These are phyloP conservation scores for Pangasianodon gigas DNA, from an alignment of 2,113 vertebrate genomes.

Conservation along the genomic window DNA sequence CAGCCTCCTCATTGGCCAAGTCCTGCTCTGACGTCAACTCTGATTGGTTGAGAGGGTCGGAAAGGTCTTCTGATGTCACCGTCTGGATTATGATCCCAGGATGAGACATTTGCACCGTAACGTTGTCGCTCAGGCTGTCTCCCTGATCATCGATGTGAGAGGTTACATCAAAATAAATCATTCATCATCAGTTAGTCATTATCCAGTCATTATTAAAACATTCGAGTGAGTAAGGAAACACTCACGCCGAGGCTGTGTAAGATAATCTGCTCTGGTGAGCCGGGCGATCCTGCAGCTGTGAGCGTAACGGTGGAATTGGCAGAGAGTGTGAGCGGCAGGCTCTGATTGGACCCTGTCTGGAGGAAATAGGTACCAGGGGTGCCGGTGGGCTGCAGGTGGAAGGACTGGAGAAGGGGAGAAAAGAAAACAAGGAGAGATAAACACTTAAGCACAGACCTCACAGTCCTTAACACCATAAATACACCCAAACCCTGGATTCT, in stretches of 20 bases:
- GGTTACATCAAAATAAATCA: not conserved
- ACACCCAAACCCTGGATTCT: not conserved
- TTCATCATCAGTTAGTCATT: not conserved
- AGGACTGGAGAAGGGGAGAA: constrained; percentile 78
- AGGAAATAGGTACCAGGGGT: constrained; percentile 95
- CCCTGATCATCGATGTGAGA: constrained; percentile 71
- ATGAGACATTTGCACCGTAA: constrained; percentile 83
- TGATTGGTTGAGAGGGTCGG: constrained; percentile 79
- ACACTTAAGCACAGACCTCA: not conserved
- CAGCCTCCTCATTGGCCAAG: constrained; percentile 68
- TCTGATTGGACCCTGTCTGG: constrained; percentile 89
- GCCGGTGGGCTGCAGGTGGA: constrained; percentile 94
- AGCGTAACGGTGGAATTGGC: constrained; percentile 87
- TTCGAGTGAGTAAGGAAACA: constrained; percentile 42
- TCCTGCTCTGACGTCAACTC: constrained; percentile 81
- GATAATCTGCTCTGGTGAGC: constrained; percentile 95
- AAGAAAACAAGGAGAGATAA: not conserved
- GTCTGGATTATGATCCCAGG: constrained; percentile 95
- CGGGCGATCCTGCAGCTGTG: constrained; percentile 82
- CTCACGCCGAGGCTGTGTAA: constrained; percentile 91
- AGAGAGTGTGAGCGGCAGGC: constrained; percentile 85
- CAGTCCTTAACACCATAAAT: not conserved
- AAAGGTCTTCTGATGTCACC: constrained; percentile 84
- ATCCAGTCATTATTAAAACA: not conserved
- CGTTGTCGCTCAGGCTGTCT: constrained; percentile 86